phyloP scores from a whole-genome alignment of 1,140 invertebrate genomes.

The Drosophila ambigua region DNA sequence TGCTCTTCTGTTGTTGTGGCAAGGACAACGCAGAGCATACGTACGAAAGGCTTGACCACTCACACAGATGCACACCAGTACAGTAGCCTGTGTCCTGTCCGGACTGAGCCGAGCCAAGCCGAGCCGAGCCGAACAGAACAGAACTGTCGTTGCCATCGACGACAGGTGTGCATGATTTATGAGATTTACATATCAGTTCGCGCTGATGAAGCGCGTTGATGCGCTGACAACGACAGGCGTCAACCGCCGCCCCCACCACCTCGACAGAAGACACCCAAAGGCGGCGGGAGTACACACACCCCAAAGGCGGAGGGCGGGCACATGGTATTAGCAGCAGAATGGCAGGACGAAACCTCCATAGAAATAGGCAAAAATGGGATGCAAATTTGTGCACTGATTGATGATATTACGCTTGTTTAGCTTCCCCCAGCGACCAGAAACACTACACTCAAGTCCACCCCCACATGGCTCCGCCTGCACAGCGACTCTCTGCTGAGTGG shows the following conservation, averaged over 20 bases:
- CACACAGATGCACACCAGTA: conserved; percentile 9
- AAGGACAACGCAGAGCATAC: conserved; percentile 16
- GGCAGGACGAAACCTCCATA: conserved; percentile 2
- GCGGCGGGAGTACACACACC: neutral
- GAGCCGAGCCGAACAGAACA: conserved; percentile 8
- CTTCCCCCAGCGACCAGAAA: conserved; percentile 9
- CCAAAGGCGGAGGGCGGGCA: neutral
- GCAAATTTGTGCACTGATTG: conserved; percentile 79
- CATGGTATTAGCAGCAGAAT: neutral
- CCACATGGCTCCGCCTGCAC: neutral
- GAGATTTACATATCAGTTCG: conserved; percentile 78
- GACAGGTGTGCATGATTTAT: conserved; percentile 82
- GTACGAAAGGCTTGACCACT: conserved; percentile 57
- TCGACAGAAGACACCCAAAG: conserved; percentile 19
- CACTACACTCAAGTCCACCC: neutral
- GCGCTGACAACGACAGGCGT: conserved; percentile 70
- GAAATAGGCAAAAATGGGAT: conserved; percentile 59
- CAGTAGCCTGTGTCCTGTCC: neutral
- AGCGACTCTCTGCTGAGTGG: neutral
- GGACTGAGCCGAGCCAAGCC: conserved; percentile 2
- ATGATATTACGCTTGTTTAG: conserved; percentile 64
- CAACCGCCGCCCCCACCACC: conserved; percentile 3
- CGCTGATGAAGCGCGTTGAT: conserved; percentile 75
- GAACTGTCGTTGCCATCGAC: conserved; percentile 64
- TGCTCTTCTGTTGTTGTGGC: neutral